Evolutionary conservation across 2,797 vertebrate species (phyloP).

Genomic region (Petrocephalus sullivani): DNA sequence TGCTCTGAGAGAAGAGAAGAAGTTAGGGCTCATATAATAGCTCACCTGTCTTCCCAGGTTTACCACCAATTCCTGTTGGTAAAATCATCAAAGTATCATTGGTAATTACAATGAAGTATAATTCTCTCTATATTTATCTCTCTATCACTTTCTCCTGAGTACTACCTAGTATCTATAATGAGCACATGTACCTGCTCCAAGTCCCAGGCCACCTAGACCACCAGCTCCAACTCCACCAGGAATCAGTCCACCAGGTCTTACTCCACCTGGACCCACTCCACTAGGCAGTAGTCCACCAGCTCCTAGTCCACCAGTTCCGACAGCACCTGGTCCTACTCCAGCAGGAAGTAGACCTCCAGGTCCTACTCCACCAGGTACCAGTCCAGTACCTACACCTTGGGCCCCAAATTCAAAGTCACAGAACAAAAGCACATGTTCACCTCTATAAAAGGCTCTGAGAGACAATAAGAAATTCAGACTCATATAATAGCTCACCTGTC

Average conservation of each 20-base stretch:
- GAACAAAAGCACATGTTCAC: slow-evolving; percentile 29
- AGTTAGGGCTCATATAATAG: slow-evolving; percentile 27
- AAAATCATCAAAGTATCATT: too few species aligned
- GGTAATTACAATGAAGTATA: background rate
- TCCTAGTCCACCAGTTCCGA: background rate
- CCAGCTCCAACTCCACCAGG: slow-evolving; percentile 33
- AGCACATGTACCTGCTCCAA: background rate
- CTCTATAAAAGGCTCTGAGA: slow-evolving; percentile 38
- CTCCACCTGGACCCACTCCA: slow-evolving; percentile 17
- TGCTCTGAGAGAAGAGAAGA: too few species aligned
- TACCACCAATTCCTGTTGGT: background rate
- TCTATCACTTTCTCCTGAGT: background rate
- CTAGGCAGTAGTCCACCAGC: slow-evolving; percentile 13
- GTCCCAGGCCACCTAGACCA: slow-evolving; percentile 21
- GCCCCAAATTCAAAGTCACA: background rate
- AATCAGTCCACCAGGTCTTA: slow-evolving; percentile 19
- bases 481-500: background rate
- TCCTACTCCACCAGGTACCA: slow-evolving; percentile 27
- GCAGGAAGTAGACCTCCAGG: slow-evolving; percentile 15
- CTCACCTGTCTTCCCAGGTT: background rate
- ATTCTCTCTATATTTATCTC: background rate
- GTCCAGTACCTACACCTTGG: background rate
- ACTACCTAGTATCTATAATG: background rate
- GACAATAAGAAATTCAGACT: background rate
- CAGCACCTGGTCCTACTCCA: slow-evolving; percentile 11